phyloP scores from a whole-genome alignment of 2,888 invertebrate genomes.

The Lottia gigantea region DNA sequence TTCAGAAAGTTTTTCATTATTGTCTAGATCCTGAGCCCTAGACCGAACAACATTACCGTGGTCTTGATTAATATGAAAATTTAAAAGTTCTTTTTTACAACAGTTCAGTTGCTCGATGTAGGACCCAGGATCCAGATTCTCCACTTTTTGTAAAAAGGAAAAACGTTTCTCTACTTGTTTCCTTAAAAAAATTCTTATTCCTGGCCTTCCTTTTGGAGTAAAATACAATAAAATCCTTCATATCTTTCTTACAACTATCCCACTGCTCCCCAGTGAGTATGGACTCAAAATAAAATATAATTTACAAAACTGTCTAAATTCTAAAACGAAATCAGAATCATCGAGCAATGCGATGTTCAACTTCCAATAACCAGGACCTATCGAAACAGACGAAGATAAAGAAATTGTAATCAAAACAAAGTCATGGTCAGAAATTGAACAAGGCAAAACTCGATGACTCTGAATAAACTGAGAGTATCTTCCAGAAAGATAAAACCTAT shows the following conservation, averaged over 20 bases:
- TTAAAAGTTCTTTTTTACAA: not conserved
- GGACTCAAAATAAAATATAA: not conserved
- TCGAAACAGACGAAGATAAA: too few relatives aligned
- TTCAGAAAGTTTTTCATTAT: not conserved
- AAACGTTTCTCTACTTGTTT: not conserved
- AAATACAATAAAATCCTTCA: not conserved
- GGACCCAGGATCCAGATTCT: not conserved
- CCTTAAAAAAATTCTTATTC: not conserved
- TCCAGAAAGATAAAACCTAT: too few relatives aligned
- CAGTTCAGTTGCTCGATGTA: not conserved
- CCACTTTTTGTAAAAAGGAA: not conserved
- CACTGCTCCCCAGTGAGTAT: not conserved
- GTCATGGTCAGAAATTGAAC: too few relatives aligned
- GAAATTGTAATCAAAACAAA: too few relatives aligned
- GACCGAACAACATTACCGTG: not conserved
- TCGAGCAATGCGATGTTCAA: not conserved
- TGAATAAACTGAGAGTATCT: too few relatives aligned
- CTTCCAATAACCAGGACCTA: not conserved
- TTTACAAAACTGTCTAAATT: not conserved
- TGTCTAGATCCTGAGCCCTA: not conserved
- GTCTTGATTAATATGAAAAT: not conserved
- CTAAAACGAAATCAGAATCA: not conserved
- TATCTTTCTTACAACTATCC: not conserved
- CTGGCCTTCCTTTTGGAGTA: not conserved
- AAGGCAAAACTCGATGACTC: too few relatives aligned